Base-by-base conservation (phyloP, 2,888 invertebrate species). In the Aethes cnicana region DNA sequence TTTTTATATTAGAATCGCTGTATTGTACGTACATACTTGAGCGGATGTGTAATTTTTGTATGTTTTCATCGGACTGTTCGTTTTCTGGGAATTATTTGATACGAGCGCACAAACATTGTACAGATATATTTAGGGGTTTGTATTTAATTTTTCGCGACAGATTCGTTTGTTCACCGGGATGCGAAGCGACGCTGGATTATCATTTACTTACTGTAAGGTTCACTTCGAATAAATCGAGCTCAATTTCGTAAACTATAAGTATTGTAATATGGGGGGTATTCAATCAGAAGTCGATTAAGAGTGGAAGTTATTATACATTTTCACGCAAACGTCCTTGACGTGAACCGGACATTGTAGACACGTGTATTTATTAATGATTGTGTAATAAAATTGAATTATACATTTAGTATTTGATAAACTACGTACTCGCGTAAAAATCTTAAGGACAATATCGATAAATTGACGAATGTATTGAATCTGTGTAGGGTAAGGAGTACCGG, bases 401-500 rank as follows among this genome's bases (percentile, higher is more conserved):
- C 77, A 80, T 83, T 79, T 84, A 84, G 80, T 80, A 80, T 84
- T 85, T 83, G 82, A 82, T 86, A 84, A 81, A 81, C 83, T 79
- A 77, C 84, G 86, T 86, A 84, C 83, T 86, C 81, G 83, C 87
- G 84, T 86, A 87, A 88, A 84, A 86, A 84, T 82, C 77, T 81
- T 88, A 84, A 81, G 84, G 89, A 89, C 89, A 89, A 89, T 89
- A 89, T 89, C 83, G 84, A 85, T 82, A 73, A 70, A 81, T 77
- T 82, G 83, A 86, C 77, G 81, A 84, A 84, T 77, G 77, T 79
- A 68, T 83, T 47, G 46, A 72, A 78, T 70, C 80, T 78, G 73
- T 70, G 72, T 86, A 86, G 82, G 66, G 66, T 71, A 84, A 84
- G 79, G 68, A 75, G 68, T 75, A 26, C 43, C 42, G 32, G 32